A percentile compares a stretch with the other conserved stretches of the same genome.
phyloP scores from a whole-genome alignment of 2,797 vertebrate genomes.

The Hephaestus fuliginosus region DNA sequence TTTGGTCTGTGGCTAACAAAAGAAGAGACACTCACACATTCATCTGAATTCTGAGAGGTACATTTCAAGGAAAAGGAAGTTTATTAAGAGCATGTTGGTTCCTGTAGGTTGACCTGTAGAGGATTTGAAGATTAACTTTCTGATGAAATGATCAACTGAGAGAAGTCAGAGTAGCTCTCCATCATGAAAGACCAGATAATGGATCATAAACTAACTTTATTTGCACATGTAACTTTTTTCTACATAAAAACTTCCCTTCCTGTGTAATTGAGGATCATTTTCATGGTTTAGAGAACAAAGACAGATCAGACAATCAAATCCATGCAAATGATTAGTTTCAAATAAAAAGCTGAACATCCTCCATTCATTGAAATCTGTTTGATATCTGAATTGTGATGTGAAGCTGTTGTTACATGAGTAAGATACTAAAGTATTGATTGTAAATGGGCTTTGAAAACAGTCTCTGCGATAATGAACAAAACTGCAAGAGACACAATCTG shows the following conservation, averaged over 20 bases:
- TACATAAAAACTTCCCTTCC: neutral
- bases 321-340: neutral
- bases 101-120: neutral
- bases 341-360: neutral
- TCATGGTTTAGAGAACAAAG: no score
- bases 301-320: no score
- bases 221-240: conserved; percentile 9
- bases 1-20: conserved; percentile 31
- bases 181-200: no score
- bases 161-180: no score
- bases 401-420: neutral
- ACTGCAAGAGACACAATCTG: neutral
- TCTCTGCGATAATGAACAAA: neutral
- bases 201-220: neutral
- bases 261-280: neutral
- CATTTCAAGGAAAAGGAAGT: neutral
- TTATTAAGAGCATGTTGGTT: neutral
- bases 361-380: no score
- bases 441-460: neutral
- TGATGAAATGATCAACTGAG: no score
- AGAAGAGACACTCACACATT: neutral
- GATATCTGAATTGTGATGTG: neutral
- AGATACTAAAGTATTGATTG: neutral
- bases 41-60: conserved; percentile 21
- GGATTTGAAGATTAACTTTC: no score